Evolutionary conservation across 2,888 invertebrate species (phyloP).

Genomic region (Drosophila aldrichi): DNA sequence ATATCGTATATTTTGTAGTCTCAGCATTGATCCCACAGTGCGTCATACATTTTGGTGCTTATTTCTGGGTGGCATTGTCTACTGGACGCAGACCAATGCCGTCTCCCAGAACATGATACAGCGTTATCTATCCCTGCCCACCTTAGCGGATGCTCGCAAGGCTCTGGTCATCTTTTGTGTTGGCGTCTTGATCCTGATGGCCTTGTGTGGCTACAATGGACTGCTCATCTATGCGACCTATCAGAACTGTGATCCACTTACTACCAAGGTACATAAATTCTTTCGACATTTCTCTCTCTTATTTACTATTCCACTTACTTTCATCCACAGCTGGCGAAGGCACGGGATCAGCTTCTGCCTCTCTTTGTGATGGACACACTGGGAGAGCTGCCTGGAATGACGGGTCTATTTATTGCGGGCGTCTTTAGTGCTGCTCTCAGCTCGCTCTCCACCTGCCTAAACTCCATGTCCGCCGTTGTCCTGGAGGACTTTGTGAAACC

Average conservation of each 20-base stretch:
- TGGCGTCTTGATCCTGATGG: conserved; percentile 86
- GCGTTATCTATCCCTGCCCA: conserved; percentile 91
- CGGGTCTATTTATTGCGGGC: conserved; percentile 95
- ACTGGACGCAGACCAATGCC: conserved; percentile 92
- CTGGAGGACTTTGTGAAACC: conserved; percentile 90
- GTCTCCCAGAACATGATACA: conserved; percentile 96
- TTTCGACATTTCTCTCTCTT: neutral
- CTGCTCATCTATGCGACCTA: conserved; percentile 88
- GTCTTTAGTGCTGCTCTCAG: conserved; percentile 95
- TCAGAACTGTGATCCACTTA: conserved; percentile 88
- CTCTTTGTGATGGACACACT: conserved; percentile 94
- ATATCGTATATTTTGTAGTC: conserved; percentile 86
- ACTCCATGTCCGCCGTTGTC: conserved; percentile 92
- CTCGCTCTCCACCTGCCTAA: conserved; percentile 91
- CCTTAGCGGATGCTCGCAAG: conserved; percentile 87
- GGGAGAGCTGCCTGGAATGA: conserved; percentile 91
- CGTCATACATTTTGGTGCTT: conserved; percentile 94
- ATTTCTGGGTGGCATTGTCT: conserved; percentile 91
- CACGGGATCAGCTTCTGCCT: conserved; percentile 92
- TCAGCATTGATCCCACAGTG: conserved; percentile 91
- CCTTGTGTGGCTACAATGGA: conserved; percentile 87
- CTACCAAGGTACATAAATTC: conserved; percentile 86
- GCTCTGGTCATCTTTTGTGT: conserved; percentile 87
- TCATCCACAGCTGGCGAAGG: conserved; percentile 87
- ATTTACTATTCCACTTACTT: neutral